These are phyloP conservation scores for Drosophila pegasa DNA, from an alignment of 2,888 invertebrate species.

Conservation along the genomic window DNA sequence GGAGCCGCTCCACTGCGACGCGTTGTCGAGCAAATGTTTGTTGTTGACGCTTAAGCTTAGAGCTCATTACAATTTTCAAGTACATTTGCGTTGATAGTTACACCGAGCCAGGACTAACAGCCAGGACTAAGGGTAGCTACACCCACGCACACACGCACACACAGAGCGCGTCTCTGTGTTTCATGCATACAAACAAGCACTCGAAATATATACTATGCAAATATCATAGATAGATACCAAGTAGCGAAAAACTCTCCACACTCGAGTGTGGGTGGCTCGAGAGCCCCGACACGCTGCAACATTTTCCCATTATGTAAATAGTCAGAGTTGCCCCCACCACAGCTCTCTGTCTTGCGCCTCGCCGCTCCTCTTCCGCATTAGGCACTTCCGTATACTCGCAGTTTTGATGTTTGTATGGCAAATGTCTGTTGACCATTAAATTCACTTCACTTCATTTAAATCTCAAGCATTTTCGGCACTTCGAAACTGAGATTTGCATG, in stretches of 20 bases:
- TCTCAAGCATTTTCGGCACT: conserved; percentile 71
- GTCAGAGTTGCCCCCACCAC: conserved; percentile 11
- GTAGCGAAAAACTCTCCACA: conserved; percentile 44
- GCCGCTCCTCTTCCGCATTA: conserved; percentile 5
- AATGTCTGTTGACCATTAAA: conserved; percentile 81
- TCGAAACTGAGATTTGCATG: conserved; percentile 52
- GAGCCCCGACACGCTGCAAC: conserved; percentile 32
- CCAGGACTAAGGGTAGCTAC: conserved; percentile 32
- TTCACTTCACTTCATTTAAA: conserved; percentile 82
- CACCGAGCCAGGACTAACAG: conserved; percentile 58
- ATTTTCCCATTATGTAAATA: conserved; percentile 60
- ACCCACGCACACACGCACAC: neutral
- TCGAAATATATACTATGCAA: conserved; percentile 81
- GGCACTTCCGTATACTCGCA: conserved; percentile 28
- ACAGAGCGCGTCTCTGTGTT: conserved; percentile 44
- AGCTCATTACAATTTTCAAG: conserved; percentile 81
- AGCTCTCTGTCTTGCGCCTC: neutral
- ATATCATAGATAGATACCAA: conserved; percentile 70
- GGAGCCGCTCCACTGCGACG: conserved; percentile 11
- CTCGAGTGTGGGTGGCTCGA: conserved; percentile 16
- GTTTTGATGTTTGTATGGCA: conserved; percentile 59
- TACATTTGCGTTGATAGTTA: conserved; percentile 82
- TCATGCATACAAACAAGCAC: conserved; percentile 76
- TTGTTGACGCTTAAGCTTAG: conserved; percentile 79
- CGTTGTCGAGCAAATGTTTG: conserved; percentile 62